phyloP scores from a whole-genome alignment of 2,113 vertebrate species.

The Typhlomys cinereus region DNA sequence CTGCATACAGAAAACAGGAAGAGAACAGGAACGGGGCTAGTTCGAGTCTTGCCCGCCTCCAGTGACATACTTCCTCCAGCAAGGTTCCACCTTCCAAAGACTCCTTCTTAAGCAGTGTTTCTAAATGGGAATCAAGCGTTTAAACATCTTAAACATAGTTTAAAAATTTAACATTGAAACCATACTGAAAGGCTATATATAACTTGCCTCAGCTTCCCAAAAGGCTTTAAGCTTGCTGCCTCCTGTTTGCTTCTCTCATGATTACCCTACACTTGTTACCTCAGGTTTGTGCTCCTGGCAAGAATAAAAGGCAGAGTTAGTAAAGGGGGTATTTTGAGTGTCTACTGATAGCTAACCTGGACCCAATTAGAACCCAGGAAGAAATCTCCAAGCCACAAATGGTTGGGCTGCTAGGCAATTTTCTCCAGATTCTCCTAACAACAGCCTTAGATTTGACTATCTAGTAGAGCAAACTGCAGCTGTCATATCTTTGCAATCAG shows the following conservation, averaged over 20 bases:
- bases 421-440: background rate
- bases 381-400: constrained; percentile 34
- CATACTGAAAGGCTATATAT: too few relatives aligned
- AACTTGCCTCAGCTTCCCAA: background rate
- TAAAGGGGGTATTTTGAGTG: background rate
- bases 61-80: too few relatives aligned
- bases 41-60: too few relatives aligned
- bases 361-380: background rate
- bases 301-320: background rate
- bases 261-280: background rate
- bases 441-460: constrained; percentile 21
- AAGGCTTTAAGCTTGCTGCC: background rate
- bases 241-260: background rate
- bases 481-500: constrained; percentile 48
- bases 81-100: too few relatives aligned
- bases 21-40: too few relatives aligned
- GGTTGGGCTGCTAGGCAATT: background rate
- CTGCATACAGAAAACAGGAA: too few relatives aligned
- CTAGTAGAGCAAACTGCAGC: constrained; percentile 46
- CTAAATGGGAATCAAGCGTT: too few relatives aligned
- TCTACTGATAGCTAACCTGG: background rate
- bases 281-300: background rate
- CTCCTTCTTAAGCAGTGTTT: too few relatives aligned
- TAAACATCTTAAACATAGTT: too few relatives aligned
- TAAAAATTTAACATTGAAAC: too few relatives aligned